Evolutionary conservation across 2,797 vertebrate species (phyloP), one percentile per base, ranked within the genome.

Genomic region (Eulemur mongoz): DNA sequence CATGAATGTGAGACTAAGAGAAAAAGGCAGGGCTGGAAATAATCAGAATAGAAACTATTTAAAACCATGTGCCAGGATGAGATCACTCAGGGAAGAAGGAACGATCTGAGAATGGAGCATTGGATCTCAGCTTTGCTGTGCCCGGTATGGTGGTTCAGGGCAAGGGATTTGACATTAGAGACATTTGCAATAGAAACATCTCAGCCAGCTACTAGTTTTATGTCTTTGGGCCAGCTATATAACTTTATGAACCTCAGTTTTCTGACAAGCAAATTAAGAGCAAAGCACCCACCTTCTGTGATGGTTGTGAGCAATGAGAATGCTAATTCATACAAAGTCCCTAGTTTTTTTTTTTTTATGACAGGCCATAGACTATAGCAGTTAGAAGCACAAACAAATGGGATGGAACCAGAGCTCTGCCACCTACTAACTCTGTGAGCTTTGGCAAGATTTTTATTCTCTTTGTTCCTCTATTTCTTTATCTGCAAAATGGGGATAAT

Each of bases 1-100:
- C 9, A 38, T 40, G 14, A 76, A 52, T 45, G 17, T 72, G 48
- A 78, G 73, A 91, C 52, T 50, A 2, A 1, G 8, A 43, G 10
- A 72, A 92, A 45, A 87, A n/a, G 12, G 72, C 48, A 89, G n/a
- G 86, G 13, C 35, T 61, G 27, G 25, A 3, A 61, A 75, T 86
- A 17, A 65, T 45, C 27, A 84, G 32, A 70, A 48, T 0, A 70
- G 35, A 12, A 59, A 48, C 4, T 25, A 45, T n/a, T 52, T 50
- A 57, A 89, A 84, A 52, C 17, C 8, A 63, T 23, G 2, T 85
- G 20, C 13, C 13, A 89, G 32, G 25, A 82, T 52, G 72, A 54
- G 12, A 72, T 82, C 15, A 43, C 30, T 32, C 23, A 45, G n/a
- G 7, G 27, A n/a, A 70, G 6, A 38, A 78, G 27, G 1, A 30